A percentile compares a stretch with the other conserved stretches of the same genome.
Conservation (phyloP, 2,113 vertebrate genomes). For the Lagopus leucura region DNA sequence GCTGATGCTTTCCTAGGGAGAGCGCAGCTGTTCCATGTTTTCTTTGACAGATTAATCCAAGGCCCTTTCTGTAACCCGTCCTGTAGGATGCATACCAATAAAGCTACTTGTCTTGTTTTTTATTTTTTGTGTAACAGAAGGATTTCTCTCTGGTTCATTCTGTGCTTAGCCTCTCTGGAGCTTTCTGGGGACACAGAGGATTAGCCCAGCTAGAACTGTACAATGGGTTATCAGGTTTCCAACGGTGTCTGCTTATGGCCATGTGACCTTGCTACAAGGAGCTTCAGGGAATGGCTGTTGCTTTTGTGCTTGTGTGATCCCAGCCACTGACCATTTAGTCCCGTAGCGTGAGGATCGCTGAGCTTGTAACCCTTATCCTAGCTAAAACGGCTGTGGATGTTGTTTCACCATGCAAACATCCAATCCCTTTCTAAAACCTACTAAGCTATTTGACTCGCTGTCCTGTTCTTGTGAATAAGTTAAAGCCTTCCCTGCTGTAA, state of each 20-base stretch:
- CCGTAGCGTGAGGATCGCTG: not conserved
- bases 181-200: not conserved
- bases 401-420: constrained; percentile 60
- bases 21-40: constrained; percentile 20
- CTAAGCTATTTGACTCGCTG: constrained; percentile 49
- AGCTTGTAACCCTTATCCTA: constrained; percentile 60
- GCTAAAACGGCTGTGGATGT: constrained; percentile 38
- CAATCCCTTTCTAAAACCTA: constrained; percentile 63
- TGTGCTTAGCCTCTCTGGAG: not conserved
- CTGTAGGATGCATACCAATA: constrained; percentile 70
- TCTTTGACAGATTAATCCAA: constrained; percentile 43
- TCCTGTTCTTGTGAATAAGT: constrained; percentile 69
- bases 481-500: constrained; percentile 65
- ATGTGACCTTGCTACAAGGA: constrained; percentile 45
- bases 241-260: constrained; percentile 25
- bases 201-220: constrained; percentile 46
- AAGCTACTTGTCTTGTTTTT: constrained; percentile 38
- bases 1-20: constrained; percentile 3
- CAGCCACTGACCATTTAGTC: constrained; percentile 54
- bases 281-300: not conserved
- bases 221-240: constrained; percentile 54
- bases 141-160: not conserved
- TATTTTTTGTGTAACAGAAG: constrained; percentile 45
- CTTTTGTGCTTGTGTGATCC: constrained; percentile 66
- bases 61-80: constrained; percentile 56